Evolutionary conservation across 2,888 invertebrate genomes (phyloP), one percentile per base, ranked within the genome.

Genomic region (Sesia apiformis): DNA sequence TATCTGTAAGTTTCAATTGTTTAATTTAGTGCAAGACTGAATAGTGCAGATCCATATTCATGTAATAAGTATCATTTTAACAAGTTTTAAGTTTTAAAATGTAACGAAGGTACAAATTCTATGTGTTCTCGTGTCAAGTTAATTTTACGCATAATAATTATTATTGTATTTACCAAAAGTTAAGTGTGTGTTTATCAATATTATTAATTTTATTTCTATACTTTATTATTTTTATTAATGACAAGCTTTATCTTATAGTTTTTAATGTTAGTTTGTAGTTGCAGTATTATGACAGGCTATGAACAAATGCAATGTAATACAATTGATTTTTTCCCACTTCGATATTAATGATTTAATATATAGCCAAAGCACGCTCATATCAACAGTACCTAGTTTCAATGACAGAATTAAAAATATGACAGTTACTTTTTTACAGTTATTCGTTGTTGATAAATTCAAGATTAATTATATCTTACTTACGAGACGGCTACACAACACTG

Each of bases 101-200:
- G 74, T 82, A 84, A 83, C 76, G 65, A 81, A 78, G 85, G 88
- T 88, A 88, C 86, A 89, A 88, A 89, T 77, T 75, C 72, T 83
- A 84, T 84, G 88, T 87, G 88, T 89, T 87, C 86, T 84, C 78
- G 84, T 87, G 85, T 80, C 78, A 74, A 76, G 79, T 81, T 75
- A 78, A 78, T 50, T 50, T 50, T 46, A 38, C 38, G 4, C 5
- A 46, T 46, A 46, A 46, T 78, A 76, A 78, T 71, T 81, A 23
- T 82, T 82, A 79, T 75, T 69, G 76, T 84, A 81, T 86, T 77
- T 78, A 85, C 82, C 85, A 86, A 88, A 89, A 86, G 86, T 86
- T 84, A 76, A 77, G 84, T 76, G 87, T 86, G 86, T 86, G 83
- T 87, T 83, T 83, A 80, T 60, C 72, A 80, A 77, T 76, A 77